Base-by-base conservation (phyloP, 2,113 vertebrate genomes). In the Galbula dea region DNA sequence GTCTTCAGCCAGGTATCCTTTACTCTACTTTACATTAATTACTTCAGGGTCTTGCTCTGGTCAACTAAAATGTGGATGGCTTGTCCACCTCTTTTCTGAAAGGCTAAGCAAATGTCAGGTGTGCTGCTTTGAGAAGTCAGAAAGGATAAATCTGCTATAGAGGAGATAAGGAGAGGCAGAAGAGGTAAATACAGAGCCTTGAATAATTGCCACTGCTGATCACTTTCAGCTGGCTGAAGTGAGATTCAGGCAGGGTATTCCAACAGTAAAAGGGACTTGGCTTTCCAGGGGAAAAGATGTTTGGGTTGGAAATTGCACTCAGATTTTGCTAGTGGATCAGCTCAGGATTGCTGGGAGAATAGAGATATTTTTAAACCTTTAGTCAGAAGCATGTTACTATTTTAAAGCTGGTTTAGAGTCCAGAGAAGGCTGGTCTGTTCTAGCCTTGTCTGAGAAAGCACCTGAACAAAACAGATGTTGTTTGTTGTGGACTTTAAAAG, bases 1-100 rank as follows among this genome's bases (percentile, higher is more conserved):
- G 96, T 96, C 58, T 96, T 96, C 65, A 95, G 86, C 72, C 73
- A 97, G 84, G 66, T 97, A 92, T 88, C 81, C 81, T 88, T 93
- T 84, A 55, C 51, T 82, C 75, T 82, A 17, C 71, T 97, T 93
- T 95, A 83, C 86, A 66, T 93, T 90, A 95, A 96, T 96, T 97
- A 95, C 79, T 79, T 86, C 59, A 59, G 46, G 51, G 65, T 95
- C 95, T 97, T 66, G 39, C 89, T 95, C 81, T 77, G 76, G 65
- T 83, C 94, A 97, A 93, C 94, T 95, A 88, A 89, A 93, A 90
- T 82, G 75, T 81, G 43, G 62, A 59, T 55, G 24, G 54, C 85
- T 83, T 95, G 74, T 58, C 57, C 51, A 72, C 69, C 76, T 73
- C 54, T 45, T 87, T 92, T 93, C 75, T 78, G 72, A 90, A 95